These are phyloP conservation scores for Beroe forskalii DNA, from an alignment of 37 sponge, comb jelly and placozoan species.

Conservation along the genomic window DNA sequence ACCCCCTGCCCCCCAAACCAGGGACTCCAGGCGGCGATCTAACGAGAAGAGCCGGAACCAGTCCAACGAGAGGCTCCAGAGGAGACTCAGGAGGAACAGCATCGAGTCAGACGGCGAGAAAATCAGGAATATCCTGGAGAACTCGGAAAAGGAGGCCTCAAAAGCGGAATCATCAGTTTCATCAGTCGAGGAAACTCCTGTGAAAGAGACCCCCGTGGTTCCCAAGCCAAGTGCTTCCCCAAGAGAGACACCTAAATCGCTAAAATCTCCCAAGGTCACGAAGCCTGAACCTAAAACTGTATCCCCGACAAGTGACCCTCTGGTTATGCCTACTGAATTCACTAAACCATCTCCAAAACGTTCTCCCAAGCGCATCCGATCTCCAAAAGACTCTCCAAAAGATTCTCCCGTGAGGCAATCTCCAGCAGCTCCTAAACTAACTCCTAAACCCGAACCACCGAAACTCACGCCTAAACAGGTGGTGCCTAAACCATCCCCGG, in stretches of 20 bases:
- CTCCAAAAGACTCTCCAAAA: neutral
- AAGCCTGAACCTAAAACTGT: neutral
- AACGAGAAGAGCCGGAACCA: constrained; percentile 13
- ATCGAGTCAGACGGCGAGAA: constrained; percentile 63
- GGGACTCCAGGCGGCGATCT: constrained; percentile 4
- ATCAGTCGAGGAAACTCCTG: neutral
- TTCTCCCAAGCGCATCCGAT: neutral
- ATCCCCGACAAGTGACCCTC: neutral
- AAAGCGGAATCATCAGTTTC: too few relatives aligned
- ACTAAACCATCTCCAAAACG: neutral
- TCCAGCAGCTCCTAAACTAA: neutral
- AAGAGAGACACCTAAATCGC: neutral
- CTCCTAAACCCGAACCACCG: constrained; percentile 13
- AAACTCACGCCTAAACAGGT: neutral
- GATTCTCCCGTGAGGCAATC: neutral
- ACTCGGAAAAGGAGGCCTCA: constrained; percentile 1
- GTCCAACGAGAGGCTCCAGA: constrained; percentile 20
- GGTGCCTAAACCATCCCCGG: constrained; percentile 3
- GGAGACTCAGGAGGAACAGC: constrained; percentile 8
- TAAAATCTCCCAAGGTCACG: constrained; percentile 12
- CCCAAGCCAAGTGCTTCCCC: neutral
- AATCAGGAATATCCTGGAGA: constrained; percentile 55
- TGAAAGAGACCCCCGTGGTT: neutral
- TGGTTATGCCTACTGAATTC: neutral
- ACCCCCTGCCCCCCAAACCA: neutral